These are phyloP conservation scores for Didymodactylos carnosus DNA, from an alignment of 2,888 invertebrate genomes.

Conservation along the genomic window DNA sequence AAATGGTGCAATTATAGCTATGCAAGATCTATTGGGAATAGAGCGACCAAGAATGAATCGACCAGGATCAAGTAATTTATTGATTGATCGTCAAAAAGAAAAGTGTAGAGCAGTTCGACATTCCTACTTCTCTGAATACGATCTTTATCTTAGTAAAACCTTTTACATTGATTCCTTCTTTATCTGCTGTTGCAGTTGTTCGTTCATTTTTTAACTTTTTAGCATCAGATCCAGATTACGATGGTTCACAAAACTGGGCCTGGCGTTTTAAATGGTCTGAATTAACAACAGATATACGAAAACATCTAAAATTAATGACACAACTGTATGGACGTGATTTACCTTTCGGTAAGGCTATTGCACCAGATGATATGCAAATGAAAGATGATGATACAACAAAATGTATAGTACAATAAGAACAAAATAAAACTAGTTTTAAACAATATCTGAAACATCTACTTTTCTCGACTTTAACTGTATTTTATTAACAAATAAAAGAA, in stretches of 20 bases:
- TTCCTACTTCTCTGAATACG: too few species aligned
- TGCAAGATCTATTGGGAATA: not conserved
- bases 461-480: too few species aligned
- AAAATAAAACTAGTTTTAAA: not conserved
- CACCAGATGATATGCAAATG: not conserved
- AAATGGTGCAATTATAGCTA: not conserved
- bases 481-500: too few species aligned
- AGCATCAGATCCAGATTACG: not conserved
- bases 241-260: not conserved
- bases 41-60: not conserved
- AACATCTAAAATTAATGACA: not conserved
- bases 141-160: too few species aligned
- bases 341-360: not conserved
- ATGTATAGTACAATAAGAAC: not conserved
- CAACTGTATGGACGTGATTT: not conserved
- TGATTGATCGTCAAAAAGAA: too few species aligned
- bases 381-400: not conserved
- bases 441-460: too few species aligned
- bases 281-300: not conserved
- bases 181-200: too few species aligned
- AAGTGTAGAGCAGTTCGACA: too few species aligned
- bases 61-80: not conserved
- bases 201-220: not conserved
- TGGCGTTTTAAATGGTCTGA: not conserved
- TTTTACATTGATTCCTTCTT: too few species aligned